A percentile compares a stretch with the other conserved stretches of the same genome.
phyloP scores from a whole-genome alignment of 2,888 invertebrate genomes.

The Temnothorax unifasciatus region DNA sequence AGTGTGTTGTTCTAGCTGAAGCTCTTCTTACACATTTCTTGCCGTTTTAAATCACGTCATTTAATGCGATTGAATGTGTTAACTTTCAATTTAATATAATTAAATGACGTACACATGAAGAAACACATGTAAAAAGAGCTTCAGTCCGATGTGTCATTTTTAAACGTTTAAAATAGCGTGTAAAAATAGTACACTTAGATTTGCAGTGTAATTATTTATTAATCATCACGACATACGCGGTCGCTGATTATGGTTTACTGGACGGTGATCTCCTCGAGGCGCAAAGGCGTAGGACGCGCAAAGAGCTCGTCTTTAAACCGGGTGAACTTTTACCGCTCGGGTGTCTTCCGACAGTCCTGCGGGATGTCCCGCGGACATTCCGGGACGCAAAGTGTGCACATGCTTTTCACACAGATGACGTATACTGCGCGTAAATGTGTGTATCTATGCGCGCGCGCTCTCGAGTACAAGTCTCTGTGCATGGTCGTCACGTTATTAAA shows the following conservation, averaged over 20 bases:
- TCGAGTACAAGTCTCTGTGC: slow-evolving; percentile 29
- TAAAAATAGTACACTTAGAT: too few relatives aligned
- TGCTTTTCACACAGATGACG: background rate
- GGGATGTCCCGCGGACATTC: slow-evolving; percentile 37
- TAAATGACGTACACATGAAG: too few relatives aligned
- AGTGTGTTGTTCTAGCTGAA: too few relatives aligned
- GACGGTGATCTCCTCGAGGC: background rate
- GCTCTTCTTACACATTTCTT: too few relatives aligned
- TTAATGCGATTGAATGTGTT: too few relatives aligned
- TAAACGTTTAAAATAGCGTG: too few relatives aligned
- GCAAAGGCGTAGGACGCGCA: background rate
- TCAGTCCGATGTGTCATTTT: too few relatives aligned
- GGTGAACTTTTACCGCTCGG: slow-evolving; percentile 3
- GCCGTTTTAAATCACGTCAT: too few relatives aligned
- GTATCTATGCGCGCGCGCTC: slow-evolving; percentile 10
- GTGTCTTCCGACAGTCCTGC: slow-evolving; percentile 3
- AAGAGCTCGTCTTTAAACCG: background rate
- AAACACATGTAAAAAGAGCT: too few relatives aligned
- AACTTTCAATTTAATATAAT: too few relatives aligned
- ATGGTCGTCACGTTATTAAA: slow-evolving; percentile 74
- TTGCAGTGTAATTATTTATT: slow-evolving; percentile 3
- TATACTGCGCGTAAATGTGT: background rate
- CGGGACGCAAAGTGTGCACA: background rate
- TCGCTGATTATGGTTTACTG: background rate
- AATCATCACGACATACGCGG: background rate